Base-by-base conservation (phyloP, 2,113 vertebrate genomes). In the Engystomops pustulosus region DNA sequence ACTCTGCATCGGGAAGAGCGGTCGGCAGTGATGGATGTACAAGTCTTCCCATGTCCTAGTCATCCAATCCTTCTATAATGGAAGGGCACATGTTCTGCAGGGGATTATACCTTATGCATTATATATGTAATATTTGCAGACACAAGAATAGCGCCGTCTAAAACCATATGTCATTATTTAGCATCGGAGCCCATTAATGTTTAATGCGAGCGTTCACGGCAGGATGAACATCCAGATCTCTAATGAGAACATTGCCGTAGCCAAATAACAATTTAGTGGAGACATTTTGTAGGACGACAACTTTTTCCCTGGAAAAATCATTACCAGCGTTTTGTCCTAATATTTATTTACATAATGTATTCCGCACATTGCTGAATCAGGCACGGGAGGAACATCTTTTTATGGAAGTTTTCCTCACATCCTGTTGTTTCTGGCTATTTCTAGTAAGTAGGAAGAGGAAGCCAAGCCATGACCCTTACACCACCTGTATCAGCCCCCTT, bases 391-490 rank as follows among this genome's bases (percentile, higher is more conserved):
- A 18, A 47, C 71, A 27, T 32, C 47, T 30, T 49, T 53, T 51
- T 76, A 32, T 76, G 72, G 72, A 51, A 76, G 14, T 10, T 32
- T 32, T 11, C 14, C 69, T 72, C 25, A 51, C 72, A 76, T 76
- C 47, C 72, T 76, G 47, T 75, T 36, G n/a, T 41, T 74, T 74
- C 15, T 30, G 47, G 27, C 72, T 76, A 76, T 76, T 76, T 76
- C 27, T 9, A 76, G 71, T 49, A 18, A 44, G 14, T 67, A 9
- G 30, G 49, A 30, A 15, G 1, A 74, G 72, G 72, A 76, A 76
- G 47, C 47, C 47, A 53, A 75, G 27, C 30, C 47, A 51, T 32
- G 15, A 15, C 23, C 20, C 11, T 75, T 10, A 3, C 34, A 34
- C 72, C 72, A 76, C 72, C 72, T 76, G 72, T 34, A 58, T n/a